Evolutionary conservation across 2,888 invertebrate species (phyloP), one percentile per base, ranked within the genome.

Genomic region (Nomada fucata): DNA sequence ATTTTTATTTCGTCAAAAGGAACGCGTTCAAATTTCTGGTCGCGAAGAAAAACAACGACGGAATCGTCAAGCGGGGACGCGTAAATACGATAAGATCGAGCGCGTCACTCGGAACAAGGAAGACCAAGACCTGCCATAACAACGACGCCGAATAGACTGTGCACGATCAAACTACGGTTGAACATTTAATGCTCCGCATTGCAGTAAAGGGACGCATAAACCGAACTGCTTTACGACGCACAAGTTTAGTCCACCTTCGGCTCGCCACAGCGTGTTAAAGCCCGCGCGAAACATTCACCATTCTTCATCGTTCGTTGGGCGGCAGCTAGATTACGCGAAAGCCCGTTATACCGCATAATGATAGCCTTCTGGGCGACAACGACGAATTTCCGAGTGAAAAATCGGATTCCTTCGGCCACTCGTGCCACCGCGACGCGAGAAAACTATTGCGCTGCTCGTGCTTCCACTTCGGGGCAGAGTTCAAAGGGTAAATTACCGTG

Each of bases 161-260:
- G 75, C 67, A 73, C 57, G 53, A n/a, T 5, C 59, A n/a, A 23
- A 11, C 73, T 50, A 61, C 42, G 65, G 70, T 60, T 60, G 29
- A 78, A 79, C 76, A 87, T 87, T 83, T 83, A 75, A 76, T 86
- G 83, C 74, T 86, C 86, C 86, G 86, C 86, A 86, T 79, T 86
- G 86, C 88, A 80, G 86, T 70, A 69, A 76, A 60, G 69, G 76
- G 63, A 72, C 70, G 74, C 80, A 57, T 72, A 47, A 47, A 67
- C 63, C 76, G 73, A 13, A 61, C 68, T 67, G 73, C 60, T 76
- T 83, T 70, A 60, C 42, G 60, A 72, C 83, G 79, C 83, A 80
- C 76, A 59, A 76, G 86, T 76, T 73, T 72, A 65, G 42, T 65
- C 68, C 71, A 42, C 68, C 69, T 75, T 85, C 75, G 47, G 64